A percentile compares a stretch with the other conserved stretches of the same genome.
phyloP scores from a whole-genome alignment of 2,797 vertebrate species.

The Falco novaeseelandiae region DNA sequence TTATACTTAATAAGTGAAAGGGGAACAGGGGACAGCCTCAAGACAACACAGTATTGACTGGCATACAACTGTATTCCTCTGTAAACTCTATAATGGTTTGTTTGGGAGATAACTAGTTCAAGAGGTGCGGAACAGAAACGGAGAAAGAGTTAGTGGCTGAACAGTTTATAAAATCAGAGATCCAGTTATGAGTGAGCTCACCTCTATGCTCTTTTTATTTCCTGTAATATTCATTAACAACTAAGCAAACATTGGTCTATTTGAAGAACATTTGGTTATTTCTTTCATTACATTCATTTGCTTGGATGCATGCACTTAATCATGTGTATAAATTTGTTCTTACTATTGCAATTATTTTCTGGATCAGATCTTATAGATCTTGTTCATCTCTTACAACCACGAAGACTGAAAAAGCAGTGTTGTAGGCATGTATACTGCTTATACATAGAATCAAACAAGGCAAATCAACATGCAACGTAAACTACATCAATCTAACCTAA shows the following conservation, averaged over 20 bases:
- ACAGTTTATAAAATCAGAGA: background rate
- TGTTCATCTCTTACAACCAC: background rate
- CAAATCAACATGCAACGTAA: background rate
- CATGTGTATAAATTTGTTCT: background rate
- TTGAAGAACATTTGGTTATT: background rate
- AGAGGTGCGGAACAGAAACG: background rate
- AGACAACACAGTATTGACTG: background rate
- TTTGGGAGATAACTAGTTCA: background rate
- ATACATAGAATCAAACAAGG: background rate
- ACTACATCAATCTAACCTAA: background rate
- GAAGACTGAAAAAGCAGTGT: background rate
- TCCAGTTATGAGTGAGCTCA: background rate
- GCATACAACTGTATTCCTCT: background rate
- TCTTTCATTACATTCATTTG: background rate
- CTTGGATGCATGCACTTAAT: background rate
- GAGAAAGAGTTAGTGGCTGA: background rate
- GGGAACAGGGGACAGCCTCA: background rate
- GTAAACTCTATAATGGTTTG: background rate
- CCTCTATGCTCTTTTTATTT: background rate
- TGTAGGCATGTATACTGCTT: fast-evolving
- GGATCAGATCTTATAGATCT: background rate
- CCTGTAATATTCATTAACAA: background rate
- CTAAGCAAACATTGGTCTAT: background rate
- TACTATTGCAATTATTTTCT: background rate
- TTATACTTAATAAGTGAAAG: background rate